phyloP scores from a whole-genome alignment of 1,140 invertebrate species.

The Pinna nobilis region DNA sequence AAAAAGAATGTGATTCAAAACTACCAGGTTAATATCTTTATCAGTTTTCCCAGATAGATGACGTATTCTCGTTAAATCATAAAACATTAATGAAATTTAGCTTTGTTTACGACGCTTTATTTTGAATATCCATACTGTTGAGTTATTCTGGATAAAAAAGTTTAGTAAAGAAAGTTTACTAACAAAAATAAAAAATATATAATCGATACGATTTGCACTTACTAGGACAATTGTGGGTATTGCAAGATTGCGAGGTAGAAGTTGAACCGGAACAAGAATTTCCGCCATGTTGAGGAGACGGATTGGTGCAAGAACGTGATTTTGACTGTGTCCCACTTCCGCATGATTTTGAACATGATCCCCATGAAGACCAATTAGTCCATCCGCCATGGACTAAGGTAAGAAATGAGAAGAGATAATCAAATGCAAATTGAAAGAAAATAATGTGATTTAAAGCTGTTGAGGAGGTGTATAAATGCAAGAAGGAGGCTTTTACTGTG shows the following conservation, averaged over 20 bases:
- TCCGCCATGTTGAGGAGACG: constrained; percentile 58
- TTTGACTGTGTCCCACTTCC: constrained; percentile 58
- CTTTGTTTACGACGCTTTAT: too few species aligned
- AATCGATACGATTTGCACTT: too few species aligned
- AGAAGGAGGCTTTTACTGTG: background rate
- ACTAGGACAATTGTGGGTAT: constrained; percentile 10
- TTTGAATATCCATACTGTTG: too few species aligned
- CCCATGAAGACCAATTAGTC: constrained; percentile 77
- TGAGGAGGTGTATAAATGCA: constrained; percentile 12
- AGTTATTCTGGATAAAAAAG: too few species aligned
- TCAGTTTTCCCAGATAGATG: too few species aligned
- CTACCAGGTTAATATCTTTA: too few species aligned
- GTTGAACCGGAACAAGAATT: constrained; percentile 52
- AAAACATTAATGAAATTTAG: too few species aligned
- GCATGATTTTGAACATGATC: constrained; percentile 62
- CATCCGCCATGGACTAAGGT: constrained; percentile 71
- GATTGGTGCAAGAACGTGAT: constrained; percentile 60
- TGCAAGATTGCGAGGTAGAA: constrained; percentile 52
- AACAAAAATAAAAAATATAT: too few species aligned
- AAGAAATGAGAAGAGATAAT: background rate
- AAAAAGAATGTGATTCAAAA: too few species aligned
- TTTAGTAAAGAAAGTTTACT: too few species aligned
- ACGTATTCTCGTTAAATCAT: too few species aligned
- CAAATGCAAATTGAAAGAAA: background rate
- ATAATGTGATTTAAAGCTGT: background rate